Percentiles rank a stretch among this genome's conserved stretches.
These are phyloP conservation scores for Agrypnus murinus DNA, from an alignment of 2,888 invertebrate genomes.

Conservation along the genomic window DNA sequence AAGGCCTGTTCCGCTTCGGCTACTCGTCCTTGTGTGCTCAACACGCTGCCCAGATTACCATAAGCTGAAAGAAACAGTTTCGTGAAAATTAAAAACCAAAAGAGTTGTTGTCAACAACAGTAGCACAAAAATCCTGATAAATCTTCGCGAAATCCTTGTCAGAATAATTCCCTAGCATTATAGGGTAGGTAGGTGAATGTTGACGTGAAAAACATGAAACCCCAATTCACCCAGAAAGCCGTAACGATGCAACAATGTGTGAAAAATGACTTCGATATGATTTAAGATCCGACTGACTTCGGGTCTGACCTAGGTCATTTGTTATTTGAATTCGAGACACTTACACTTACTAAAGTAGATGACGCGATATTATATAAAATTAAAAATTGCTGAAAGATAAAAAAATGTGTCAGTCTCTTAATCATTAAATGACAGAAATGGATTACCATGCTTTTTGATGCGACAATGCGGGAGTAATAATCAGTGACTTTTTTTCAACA, in stretches of 20 bases:
- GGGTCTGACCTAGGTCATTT: slow-evolving; percentile 37
- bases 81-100: slow-evolving; percentile 37
- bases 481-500: too few relatives aligned
- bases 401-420: background rate
- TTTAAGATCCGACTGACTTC: slow-evolving; percentile 40
- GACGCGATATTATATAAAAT: slow-evolving; percentile 26
- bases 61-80: slow-evolving; percentile 80
- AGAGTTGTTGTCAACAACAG: slow-evolving; percentile 24
- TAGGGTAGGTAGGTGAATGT: slow-evolving; percentile 37
- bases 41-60: slow-evolving; percentile 96
- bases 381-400: slow-evolving; percentile 1
- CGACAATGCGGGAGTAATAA: too few relatives aligned
- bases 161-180: slow-evolving; percentile 32
- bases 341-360: slow-evolving; percentile 30
- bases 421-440: too few relatives aligned
- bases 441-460: too few relatives aligned
- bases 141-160: slow-evolving; percentile 29
- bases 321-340: slow-evolving; percentile 34
- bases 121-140: slow-evolving; percentile 24
- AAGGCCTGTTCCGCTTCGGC: slow-evolving; percentile 94
- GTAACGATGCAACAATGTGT: slow-evolving; percentile 44
- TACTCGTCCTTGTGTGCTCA: slow-evolving; percentile 90
- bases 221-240: slow-evolving; percentile 40
- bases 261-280: slow-evolving; percentile 45
- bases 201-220: slow-evolving; percentile 43